Percentiles rank a stretch among this genome's conserved stretches.
phyloP scores from a whole-genome alignment of 1,140 invertebrate genomes.

The Kradibia gibbosae region DNA sequence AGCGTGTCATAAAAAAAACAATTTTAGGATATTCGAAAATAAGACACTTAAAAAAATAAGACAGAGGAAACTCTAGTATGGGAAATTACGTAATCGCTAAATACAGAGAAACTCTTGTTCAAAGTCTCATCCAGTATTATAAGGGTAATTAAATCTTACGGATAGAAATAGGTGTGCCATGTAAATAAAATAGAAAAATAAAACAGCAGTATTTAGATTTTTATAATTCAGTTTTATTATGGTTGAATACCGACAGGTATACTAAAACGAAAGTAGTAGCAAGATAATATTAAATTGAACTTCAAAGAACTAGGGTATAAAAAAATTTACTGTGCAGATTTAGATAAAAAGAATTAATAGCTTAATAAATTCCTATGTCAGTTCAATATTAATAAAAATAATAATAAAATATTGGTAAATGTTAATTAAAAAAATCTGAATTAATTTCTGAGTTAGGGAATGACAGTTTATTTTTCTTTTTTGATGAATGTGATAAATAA shows the following conservation, averaged over 20 bases:
- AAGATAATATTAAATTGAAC: conserved; percentile 3
- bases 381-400: not conserved
- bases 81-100: not conserved
- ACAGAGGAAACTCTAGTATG: not conserved
- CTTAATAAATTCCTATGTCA: not conserved
- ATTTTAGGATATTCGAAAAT: not conserved
- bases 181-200: conserved; percentile 3
- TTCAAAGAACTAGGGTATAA: conserved; percentile 10
- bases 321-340: not conserved
- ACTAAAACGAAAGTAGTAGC: not conserved
- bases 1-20: not conserved
- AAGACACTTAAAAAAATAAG: not conserved
- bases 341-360: not conserved
- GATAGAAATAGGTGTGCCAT: conserved; percentile 9
- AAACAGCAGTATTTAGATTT: conserved; percentile 6
- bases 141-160: not conserved
- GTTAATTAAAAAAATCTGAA: not conserved
- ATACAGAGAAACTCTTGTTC: conserved; percentile 14
- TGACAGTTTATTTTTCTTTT: too few relatives aligned
- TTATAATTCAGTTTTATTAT: conserved; percentile 12
- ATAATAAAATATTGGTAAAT: not conserved
- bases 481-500: too few relatives aligned
- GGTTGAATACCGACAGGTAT: not conserved
- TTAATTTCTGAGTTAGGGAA: too few relatives aligned
- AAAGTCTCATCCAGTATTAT: not conserved